Percentiles rank a stretch among this genome's conserved stretches.
Conservation (phyloP, 2,113 vertebrate species). For the Sterna hirundo region DNA sequence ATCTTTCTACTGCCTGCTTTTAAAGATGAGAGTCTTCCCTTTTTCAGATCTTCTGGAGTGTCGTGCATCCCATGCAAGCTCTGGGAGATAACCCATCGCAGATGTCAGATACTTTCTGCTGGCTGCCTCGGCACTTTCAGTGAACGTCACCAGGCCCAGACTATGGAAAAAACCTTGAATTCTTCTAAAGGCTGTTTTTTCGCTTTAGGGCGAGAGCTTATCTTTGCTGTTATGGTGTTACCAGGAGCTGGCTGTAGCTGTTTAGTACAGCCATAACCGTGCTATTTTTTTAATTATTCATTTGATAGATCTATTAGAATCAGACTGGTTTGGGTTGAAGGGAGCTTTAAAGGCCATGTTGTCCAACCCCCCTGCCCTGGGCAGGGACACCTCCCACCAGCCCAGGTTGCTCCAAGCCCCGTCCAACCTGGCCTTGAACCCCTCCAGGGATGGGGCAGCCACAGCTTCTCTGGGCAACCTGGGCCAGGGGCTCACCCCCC, state of each 20-base stretch:
- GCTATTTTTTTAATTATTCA: not conserved
- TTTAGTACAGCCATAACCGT: not conserved
- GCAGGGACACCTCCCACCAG: not conserved
- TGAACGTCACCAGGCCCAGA: not conserved
- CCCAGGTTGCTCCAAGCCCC: not conserved
- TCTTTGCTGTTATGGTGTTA: not conserved
- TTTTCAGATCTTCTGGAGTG: not conserved
- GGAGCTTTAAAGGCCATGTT: too few relatives aligned
- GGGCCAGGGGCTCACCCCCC: too few relatives aligned
- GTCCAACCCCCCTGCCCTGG: not conserved
- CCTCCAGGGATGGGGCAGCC: not conserved
- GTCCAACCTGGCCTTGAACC: not conserved
- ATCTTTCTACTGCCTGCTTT: not conserved
- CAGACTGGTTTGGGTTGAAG: not conserved
- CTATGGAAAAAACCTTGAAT: not conserved
- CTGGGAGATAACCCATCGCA: fast-evolving
- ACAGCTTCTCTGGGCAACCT: too few relatives aligned
- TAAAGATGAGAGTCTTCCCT: not conserved
- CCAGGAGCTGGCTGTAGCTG: not conserved
- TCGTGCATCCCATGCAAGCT: too few relatives aligned
- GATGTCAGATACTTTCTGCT: not conserved
- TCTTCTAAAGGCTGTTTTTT: not conserved
- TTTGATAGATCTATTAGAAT: not conserved
- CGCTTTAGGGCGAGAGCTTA: not conserved
- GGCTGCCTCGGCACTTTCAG: not conserved